Conservation (phyloP, 2,888 invertebrate genomes). For the Nezara viridula region DNA sequence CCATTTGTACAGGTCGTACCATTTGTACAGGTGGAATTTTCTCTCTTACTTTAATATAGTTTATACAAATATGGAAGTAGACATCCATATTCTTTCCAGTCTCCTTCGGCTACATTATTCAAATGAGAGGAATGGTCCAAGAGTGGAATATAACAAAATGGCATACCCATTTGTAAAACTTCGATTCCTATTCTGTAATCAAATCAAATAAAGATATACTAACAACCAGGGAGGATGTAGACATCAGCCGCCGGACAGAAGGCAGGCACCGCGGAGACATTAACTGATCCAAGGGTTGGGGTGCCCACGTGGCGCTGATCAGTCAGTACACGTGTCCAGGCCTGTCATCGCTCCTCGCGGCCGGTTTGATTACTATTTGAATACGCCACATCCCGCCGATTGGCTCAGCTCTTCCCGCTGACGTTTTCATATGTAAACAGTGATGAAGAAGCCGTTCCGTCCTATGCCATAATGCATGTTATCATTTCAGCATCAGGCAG, state of each 20-base stretch:
- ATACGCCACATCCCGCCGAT: background rate
- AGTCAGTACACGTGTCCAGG: background rate
- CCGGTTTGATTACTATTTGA: background rate
- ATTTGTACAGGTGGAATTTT: too few relatives aligned
- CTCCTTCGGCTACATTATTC: too few relatives aligned
- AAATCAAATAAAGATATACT: background rate
- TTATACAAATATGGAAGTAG: too few relatives aligned
- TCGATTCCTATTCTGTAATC: background rate
- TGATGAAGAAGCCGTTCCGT: background rate
- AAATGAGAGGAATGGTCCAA: too few relatives aligned
- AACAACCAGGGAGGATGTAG: background rate
- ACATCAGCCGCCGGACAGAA: background rate
- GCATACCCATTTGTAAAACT: background rate
- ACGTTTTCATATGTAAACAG: slow-evolving; percentile 27
- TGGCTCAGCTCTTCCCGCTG: background rate
- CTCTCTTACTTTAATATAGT: too few relatives aligned
- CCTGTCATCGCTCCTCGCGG: background rate
- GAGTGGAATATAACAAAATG: background rate
- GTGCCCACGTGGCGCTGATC: slow-evolving; percentile 29
- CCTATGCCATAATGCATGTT: background rate
- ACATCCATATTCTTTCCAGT: too few relatives aligned
- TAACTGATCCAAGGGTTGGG: background rate
- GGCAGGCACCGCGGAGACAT: background rate
- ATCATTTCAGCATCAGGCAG: background rate
- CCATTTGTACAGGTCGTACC: too few relatives aligned